These are phyloP conservation scores for Hydractinia echinata DNA, from an alignment of 30 jellyfish, hydroid and myxozoan genomes.

Conservation along the genomic window DNA sequence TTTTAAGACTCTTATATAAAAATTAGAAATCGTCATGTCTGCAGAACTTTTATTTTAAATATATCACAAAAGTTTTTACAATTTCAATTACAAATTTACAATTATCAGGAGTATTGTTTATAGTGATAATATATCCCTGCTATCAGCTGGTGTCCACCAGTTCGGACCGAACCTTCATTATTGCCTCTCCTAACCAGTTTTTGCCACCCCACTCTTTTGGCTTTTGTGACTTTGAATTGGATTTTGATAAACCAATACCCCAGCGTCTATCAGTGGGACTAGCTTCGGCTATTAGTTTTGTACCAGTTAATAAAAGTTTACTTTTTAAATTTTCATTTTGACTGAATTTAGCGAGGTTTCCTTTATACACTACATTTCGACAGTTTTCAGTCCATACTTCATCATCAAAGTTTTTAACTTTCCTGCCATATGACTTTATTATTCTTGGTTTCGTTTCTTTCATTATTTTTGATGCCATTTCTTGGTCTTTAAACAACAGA, in stretches of 20 bases:
- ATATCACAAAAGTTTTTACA: too few species aligned
- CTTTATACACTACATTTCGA: slow-evolving; percentile 34
- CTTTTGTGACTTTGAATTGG: slow-evolving; percentile 8
- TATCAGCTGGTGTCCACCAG: too few species aligned
- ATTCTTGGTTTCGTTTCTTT: slow-evolving; percentile 10
- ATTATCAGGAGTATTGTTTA: too few species aligned
- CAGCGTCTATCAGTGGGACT: slow-evolving; percentile 44
- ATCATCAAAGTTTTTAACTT: slow-evolving; percentile 38
- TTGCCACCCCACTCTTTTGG: slow-evolving; percentile 37
- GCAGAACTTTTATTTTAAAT: too few species aligned
- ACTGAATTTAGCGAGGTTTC: slow-evolving; percentile 27
- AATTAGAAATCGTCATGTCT: too few species aligned
- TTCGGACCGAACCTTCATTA: slow-evolving; percentile 25
- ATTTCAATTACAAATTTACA: too few species aligned
- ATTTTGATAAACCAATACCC: slow-evolving; percentile 40
- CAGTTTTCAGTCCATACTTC: slow-evolving; percentile 33
- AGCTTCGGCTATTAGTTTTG: slow-evolving; percentile 30
- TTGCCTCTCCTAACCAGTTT: slow-evolving; percentile 38
- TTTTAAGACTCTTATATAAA: too few species aligned
- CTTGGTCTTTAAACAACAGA: slow-evolving; percentile 23
- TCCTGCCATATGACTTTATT: slow-evolving; percentile 30
- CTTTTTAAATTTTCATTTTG: slow-evolving; percentile 26
- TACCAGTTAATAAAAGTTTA: slow-evolving; percentile 23
- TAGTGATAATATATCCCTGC: too few species aligned
- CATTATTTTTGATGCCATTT: slow-evolving; percentile 28